These are phyloP conservation scores for Callospermophilus lateralis DNA, from an alignment of 2,113 vertebrate species.

Conservation along the genomic window DNA sequence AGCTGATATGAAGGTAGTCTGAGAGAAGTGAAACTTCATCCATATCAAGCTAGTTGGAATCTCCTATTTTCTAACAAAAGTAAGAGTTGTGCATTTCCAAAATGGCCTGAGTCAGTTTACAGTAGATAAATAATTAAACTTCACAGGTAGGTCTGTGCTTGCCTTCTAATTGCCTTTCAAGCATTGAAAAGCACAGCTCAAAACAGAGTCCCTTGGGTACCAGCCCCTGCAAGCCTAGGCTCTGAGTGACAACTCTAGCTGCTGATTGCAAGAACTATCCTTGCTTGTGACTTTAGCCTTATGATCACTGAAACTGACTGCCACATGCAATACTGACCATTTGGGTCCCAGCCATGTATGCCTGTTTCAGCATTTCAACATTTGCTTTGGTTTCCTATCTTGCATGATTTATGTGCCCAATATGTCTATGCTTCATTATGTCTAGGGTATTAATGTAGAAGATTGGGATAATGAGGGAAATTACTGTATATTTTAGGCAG, in stretches of 20 bases:
- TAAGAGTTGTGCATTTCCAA: background rate
- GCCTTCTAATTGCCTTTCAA: conserved; percentile 4
- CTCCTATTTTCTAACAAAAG: background rate
- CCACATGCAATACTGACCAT: background rate
- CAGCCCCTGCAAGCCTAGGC: background rate
- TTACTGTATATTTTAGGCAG: background rate
- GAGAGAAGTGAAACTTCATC: background rate
- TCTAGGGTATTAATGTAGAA: background rate
- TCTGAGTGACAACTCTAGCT: background rate
- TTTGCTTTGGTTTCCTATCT: background rate
- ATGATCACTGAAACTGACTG: background rate
- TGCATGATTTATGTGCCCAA: background rate
- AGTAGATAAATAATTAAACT: background rate
- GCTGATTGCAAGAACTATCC: background rate
- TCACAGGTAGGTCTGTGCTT: background rate
- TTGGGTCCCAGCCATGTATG: background rate
- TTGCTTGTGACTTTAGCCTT: background rate
- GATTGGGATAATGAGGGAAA: background rate
- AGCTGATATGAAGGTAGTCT: background rate
- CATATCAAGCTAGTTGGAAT: background rate
- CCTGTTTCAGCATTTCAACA: background rate
- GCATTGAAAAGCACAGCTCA: background rate
- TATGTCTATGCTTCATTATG: background rate
- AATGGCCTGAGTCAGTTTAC: background rate
- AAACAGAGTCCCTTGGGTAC: background rate